Evolutionary conservation across 2,113 vertebrate genomes (phyloP), one percentile per base, ranked within the genome.

Genomic region (Mesembrinibis cayennensis): DNA sequence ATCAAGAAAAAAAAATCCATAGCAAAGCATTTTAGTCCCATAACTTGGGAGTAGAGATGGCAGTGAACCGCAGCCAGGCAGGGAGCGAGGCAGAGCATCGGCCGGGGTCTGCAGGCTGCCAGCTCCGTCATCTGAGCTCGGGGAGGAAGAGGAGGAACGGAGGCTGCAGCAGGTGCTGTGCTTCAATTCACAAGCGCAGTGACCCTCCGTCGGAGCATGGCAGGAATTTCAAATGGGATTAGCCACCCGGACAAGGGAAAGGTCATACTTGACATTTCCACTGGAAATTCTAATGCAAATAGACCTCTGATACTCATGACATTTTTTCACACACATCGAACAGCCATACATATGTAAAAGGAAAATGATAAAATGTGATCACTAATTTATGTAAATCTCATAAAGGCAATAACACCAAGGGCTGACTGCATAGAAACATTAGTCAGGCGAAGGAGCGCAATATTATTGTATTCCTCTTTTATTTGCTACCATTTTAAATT

Each of bases 241-340:
- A 98, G 95, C 98, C 98, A 98, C 97, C 95, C 97, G 19, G 91
- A 98, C 98, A 98, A 98, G 98, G 83, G 96, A 98, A 97, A 98
- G 98, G 98, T 98, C 98, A 98, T 94, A 97, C 97, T 98, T 97
- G 97, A 98, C 98, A 98, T 98, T 98, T 98, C 98, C 98, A 98
- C 97, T 98, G 97, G 97, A 98, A 98, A 98, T 98, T 97, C 98
- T 98, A 98, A 98, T 97, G 97, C 98, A 98, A 98, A 98, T 97
- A 98, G 94, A 96, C 66, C 91, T 95, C 93, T 97, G 97, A 96
- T 96, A 95, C 95, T 95, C 80, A 44, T 66, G 91, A 90, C 96
- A 95, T 97, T 98, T 98, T 97, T 97, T 95, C 90, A 96, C 91
- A 80, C 78, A 63, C 93, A 65, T 94, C 89, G 84, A 96, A 87